A percentile compares a stretch with the other conserved stretches of the same genome.
phyloP scores from a whole-genome alignment of 2,797 vertebrate genomes.

The Sebastes goodei region DNA sequence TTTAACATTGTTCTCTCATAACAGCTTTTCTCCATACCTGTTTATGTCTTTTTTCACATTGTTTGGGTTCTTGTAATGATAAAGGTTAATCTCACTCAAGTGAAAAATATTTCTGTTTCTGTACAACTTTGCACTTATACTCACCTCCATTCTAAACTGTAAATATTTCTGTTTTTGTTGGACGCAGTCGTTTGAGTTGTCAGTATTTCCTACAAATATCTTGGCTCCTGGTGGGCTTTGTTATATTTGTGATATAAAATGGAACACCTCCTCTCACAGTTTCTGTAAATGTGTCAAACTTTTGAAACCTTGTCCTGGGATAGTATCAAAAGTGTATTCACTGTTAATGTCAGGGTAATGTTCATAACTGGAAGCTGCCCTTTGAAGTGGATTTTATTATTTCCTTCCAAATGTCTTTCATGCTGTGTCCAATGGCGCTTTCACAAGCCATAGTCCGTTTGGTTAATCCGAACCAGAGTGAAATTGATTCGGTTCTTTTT shows the following conservation, averaged over 20 bases:
- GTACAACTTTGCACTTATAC: too few relatives aligned
- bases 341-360: background rate
- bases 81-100: constrained; percentile 28
- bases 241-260: constrained; percentile 11
- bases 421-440: background rate
- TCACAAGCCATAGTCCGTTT: too few relatives aligned
- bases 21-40: constrained; percentile 8
- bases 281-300: constrained; percentile 3
- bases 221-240: background rate
- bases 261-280: background rate
- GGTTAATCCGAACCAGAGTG: too few relatives aligned
- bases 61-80: constrained; percentile 18
- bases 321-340: background rate
- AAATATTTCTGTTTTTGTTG: constrained; percentile 2
- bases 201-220: background rate
- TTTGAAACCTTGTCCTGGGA: background rate
- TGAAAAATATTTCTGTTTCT: too few relatives aligned
- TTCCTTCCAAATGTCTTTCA: background rate
- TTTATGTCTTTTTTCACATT: background rate
- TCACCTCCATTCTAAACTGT: background rate
- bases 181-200: background rate
- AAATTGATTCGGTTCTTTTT: too few relatives aligned
- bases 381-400: background rate
- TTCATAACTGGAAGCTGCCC: constrained; percentile 20
- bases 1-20: background rate